A percentile compares a stretch with the other conserved stretches of the same genome.
These are phyloP conservation scores for Mamestra configurata DNA, from an alignment of 1,140 invertebrate genomes.

Conservation along the genomic window DNA sequence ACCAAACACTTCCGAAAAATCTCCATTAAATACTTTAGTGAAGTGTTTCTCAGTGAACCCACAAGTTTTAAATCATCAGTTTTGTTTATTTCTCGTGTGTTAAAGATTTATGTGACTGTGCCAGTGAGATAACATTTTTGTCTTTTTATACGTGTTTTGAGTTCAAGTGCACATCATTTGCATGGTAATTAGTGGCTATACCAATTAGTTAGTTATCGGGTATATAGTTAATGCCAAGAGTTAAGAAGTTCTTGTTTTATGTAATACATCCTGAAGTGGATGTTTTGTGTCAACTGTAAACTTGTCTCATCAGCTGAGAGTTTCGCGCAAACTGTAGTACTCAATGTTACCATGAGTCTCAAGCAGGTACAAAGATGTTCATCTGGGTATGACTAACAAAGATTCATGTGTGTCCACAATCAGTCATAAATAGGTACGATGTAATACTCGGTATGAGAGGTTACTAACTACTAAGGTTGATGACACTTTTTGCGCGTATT, in stretches of 20 bases:
- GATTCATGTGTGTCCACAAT: background rate
- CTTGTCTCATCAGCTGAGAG: conserved; percentile 21
- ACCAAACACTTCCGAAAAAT: conserved; percentile 23
- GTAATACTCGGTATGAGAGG: background rate
- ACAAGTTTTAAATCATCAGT: conserved; percentile 20
- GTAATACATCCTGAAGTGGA: background rate
- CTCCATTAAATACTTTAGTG: conserved; percentile 29
- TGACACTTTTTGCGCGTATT: conserved; percentile 18
- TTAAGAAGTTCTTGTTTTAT: conserved; percentile 6
- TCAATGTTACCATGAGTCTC: background rate
- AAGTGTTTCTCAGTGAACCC: conserved; percentile 38
- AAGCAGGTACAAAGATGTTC: background rate
- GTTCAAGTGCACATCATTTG: conserved; percentile 62
- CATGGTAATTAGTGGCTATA: conserved; percentile 69
- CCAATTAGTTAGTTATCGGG: conserved; percentile 59
- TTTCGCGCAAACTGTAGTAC: background rate
- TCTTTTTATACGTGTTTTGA: conserved; percentile 56
- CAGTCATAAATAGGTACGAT: conserved; percentile 12
- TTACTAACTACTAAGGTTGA: conserved; percentile 25
- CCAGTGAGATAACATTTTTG: conserved; percentile 51
- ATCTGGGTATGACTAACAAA: conserved; percentile 32
- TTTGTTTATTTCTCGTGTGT: background rate
- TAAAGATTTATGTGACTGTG: conserved; percentile 35
- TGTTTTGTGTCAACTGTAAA: background rate
- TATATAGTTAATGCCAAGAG: conserved; percentile 74